These are phyloP conservation scores for Microplitis manilae DNA, from an alignment of 2,888 invertebrate species.

Conservation along the genomic window DNA sequence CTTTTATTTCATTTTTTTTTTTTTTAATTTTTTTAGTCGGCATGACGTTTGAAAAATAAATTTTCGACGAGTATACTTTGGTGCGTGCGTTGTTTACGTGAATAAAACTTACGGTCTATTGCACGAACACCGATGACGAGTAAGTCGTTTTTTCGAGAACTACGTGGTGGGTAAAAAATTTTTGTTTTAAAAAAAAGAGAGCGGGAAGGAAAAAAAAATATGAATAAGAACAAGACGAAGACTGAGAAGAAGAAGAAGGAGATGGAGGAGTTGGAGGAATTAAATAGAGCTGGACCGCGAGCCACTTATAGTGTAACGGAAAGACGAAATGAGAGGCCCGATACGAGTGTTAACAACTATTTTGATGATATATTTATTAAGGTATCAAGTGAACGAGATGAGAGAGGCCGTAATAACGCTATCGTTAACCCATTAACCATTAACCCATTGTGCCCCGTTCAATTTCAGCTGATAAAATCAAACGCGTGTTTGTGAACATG, in stretches of 20 bases:
- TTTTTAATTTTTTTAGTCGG: neutral
- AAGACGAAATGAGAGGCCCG: neutral
- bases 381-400: neutral
- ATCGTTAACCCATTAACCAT: constrained; percentile 14
- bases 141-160: constrained; percentile 18
- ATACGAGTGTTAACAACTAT: constrained; percentile 18
- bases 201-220: constrained; percentile 13
- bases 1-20: neutral
- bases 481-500: neutral
- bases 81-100: neutral
- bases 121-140: neutral
- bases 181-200: neutral
- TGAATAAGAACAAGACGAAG: neutral
- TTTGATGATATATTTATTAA: constrained; percentile 1
- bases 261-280: neutral
- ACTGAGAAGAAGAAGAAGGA: neutral
- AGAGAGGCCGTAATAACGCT: constrained; percentile 8
- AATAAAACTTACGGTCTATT: neutral
- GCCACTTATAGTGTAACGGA: neutral
- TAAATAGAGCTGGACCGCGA: neutral
- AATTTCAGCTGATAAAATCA: constrained; percentile 14
- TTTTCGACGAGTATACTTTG: neutral
- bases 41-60: neutral
- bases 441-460: neutral
- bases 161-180: constrained; percentile 21